Evolutionary conservation across 30 jellyfish, hydroid and myxozoan genomes (phyloP).

Genomic region (Clytia hemisphaerica): DNA sequence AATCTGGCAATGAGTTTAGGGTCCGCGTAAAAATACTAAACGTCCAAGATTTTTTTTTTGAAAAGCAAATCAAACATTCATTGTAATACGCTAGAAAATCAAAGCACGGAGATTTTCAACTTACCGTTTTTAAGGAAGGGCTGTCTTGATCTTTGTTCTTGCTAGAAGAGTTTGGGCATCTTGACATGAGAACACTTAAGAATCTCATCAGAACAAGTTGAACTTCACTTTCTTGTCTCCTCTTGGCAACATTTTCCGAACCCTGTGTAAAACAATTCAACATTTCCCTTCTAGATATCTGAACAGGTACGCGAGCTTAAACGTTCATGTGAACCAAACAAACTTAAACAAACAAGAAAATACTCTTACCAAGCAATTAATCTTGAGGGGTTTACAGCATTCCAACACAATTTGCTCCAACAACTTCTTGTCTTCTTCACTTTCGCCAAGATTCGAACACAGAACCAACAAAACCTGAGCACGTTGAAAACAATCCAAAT

Average conservation of each 20-base stretch:
- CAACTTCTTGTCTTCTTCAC: conserved; percentile 53
- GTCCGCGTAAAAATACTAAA: too few species aligned
- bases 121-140: too few species aligned
- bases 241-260: conserved; percentile 38
- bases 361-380: conserved; percentile 1
- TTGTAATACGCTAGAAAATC: too few species aligned
- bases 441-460: conserved; percentile 64
- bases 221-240: conserved; percentile 64
- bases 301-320: neutral
- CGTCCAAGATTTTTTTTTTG: too few species aligned
- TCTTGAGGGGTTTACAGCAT: conserved; percentile 52
- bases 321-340: neutral
- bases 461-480: conserved; percentile 74
- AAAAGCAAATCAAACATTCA: too few species aligned
- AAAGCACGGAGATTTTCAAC: too few species aligned
- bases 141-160: too few species aligned
- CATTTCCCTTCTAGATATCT: neutral
- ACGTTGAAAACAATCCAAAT: neutral
- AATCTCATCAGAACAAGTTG: conserved; percentile 75
- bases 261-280: conserved; percentile 24
- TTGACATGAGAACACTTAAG: conserved; percentile 91
- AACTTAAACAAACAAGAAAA: neutral
- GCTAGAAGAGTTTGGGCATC: too few species aligned
- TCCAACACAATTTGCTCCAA: conserved; percentile 60
- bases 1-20: too few species aligned